These are phyloP conservation scores for Drosophila tristis DNA, from an alignment of 1,140 invertebrate genomes.

Conservation along the genomic window DNA sequence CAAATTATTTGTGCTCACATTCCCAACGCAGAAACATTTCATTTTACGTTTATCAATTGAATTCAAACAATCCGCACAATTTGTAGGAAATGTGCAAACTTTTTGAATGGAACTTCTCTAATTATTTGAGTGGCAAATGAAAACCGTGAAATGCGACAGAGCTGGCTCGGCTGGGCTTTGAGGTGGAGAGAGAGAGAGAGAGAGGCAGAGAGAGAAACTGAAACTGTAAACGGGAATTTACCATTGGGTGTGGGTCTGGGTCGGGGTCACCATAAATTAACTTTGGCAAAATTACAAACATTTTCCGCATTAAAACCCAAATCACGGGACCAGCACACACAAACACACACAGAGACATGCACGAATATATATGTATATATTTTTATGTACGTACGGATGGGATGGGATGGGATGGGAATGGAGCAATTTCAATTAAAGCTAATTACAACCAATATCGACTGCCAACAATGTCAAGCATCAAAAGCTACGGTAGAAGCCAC, in stretches of 20 bases:
- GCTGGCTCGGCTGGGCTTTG: background rate
- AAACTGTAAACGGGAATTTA: conserved; percentile 6
- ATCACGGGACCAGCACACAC: conserved; percentile 48
- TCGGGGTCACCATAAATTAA: conserved; percentile 73
- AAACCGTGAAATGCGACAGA: conserved; percentile 35
- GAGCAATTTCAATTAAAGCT: conserved; percentile 83
- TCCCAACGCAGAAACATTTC: conserved; percentile 19
- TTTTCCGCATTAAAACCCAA: conserved; percentile 78
- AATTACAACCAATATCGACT: conserved; percentile 83
- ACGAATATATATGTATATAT: conserved; percentile 2
- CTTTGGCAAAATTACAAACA: conserved; percentile 79
- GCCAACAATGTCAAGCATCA: conserved; percentile 79
- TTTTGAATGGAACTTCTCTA: conserved; percentile 55
- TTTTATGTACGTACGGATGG: conserved; percentile 1
- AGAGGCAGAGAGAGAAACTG: background rate
- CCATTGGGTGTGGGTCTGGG: conserved; percentile 9
- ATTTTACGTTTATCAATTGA: conserved; percentile 22
- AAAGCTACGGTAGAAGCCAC: conserved; percentile 50
- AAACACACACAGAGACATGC: background rate
- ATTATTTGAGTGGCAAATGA: conserved; percentile 61
- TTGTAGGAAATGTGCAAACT: conserved; percentile 37
- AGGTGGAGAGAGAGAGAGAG: conserved; percentile 5
- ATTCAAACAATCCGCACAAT: conserved; percentile 38
- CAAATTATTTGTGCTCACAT: conserved; percentile 27
- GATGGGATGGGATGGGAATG: conserved; percentile 57